These are phyloP conservation scores for Eubucco bourcierii DNA, from an alignment of 2,113 vertebrate genomes.

Conservation along the genomic window DNA sequence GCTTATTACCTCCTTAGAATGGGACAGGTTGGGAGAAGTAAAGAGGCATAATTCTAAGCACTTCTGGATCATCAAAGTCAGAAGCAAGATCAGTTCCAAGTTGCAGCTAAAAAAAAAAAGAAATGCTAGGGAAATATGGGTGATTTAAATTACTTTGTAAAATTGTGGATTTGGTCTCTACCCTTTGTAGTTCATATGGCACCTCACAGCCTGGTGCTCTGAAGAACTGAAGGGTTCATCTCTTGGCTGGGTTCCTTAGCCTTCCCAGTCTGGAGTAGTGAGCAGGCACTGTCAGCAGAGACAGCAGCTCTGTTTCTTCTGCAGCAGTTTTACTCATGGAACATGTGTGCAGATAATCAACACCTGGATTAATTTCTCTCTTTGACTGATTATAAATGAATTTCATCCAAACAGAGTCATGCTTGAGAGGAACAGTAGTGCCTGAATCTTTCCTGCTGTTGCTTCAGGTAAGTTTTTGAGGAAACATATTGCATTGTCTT, in stretches of 20 bases:
- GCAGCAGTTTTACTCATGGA: not conserved
- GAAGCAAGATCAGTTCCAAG: not conserved
- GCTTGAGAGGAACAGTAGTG: not conserved
- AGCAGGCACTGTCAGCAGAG: not conserved
- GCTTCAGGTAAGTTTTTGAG: not conserved
- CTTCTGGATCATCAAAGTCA: not conserved
- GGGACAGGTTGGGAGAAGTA: accelerated
- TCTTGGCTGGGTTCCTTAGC: not conserved
- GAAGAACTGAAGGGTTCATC: not conserved
- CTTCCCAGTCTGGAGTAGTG: not conserved
- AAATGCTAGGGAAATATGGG: not conserved
- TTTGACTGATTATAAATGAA: not conserved
- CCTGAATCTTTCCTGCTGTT: not conserved
- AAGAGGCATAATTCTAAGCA: not conserved
- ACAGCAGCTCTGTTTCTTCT: not conserved
- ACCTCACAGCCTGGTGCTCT: not conserved
- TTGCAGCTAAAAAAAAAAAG: not conserved
- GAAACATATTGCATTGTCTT: not conserved
- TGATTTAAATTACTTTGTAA: not conserved
- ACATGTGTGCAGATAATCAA: not conserved
- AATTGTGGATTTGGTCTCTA: not conserved
- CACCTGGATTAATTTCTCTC: not conserved
- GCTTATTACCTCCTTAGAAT: not conserved
- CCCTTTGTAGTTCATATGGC: not conserved
- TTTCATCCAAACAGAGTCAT: not conserved